Percentiles rank a stretch among this genome's conserved stretches.
Conservation (phyloP, 2,113 vertebrate species). For the Marcusenius ussheri region DNA sequence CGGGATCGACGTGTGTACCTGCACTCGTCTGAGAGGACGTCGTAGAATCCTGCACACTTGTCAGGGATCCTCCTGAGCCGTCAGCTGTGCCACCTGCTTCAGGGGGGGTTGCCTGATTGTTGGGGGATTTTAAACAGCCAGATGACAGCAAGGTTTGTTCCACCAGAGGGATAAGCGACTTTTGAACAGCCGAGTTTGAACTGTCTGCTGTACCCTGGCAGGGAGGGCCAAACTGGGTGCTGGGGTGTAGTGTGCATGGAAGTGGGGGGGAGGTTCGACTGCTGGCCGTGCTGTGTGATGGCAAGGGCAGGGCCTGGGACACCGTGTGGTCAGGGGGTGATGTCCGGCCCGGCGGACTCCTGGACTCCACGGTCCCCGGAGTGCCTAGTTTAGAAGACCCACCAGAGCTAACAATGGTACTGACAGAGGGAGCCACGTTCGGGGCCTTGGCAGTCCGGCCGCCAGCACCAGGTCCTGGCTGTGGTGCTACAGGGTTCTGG, state of each 20-base stretch:
- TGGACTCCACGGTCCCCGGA: not conserved
- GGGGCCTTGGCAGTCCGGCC: not conserved
- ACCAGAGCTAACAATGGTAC: not conserved
- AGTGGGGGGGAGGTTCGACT: not conserved
- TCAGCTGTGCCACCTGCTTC: not conserved
- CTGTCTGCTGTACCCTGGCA: not conserved
- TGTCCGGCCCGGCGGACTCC: not conserved
- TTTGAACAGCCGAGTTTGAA: not conserved
- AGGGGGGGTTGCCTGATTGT: not conserved
- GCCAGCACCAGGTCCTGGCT: not conserved
- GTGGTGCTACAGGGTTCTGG: not conserved
- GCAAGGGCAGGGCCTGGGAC: not conserved
- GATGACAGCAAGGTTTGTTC: not conserved
- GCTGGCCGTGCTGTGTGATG: not conserved
- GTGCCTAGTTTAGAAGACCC: not conserved
- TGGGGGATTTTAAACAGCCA: not conserved
- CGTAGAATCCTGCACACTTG: not conserved
- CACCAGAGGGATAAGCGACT: not conserved
- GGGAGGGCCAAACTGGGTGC: not conserved
- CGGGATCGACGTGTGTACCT: not conserved
- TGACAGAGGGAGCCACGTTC: slow-evolving; percentile 14
- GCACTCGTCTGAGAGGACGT: not conserved
- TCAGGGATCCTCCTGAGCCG: not conserved
- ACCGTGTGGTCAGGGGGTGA: not conserved
- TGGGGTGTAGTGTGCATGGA: not conserved